These are phyloP conservation scores for Pyxicephalus adspersus DNA, from an alignment of 2,113 vertebrate genomes.

Conservation along the genomic window DNA sequence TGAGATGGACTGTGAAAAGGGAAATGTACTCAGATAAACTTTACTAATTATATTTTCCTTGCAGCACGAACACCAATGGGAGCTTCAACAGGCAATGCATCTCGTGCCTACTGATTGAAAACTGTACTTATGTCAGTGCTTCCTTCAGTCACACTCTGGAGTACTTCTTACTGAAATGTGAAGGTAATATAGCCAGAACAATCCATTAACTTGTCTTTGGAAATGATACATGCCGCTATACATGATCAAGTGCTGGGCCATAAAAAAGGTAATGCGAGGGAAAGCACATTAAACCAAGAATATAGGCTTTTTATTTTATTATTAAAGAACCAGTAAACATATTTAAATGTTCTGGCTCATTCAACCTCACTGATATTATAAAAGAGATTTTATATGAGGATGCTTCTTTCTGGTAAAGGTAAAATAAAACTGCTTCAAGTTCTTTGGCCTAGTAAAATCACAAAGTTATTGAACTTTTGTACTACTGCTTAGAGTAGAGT, in stretches of 20 bases:
- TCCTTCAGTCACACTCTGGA: slow-evolving; percentile 85
- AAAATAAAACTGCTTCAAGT: too few relatives aligned
- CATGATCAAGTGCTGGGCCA: neutral
- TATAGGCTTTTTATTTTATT: neutral
- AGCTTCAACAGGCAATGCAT: slow-evolving; percentile 91
- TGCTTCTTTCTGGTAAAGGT: too few relatives aligned
- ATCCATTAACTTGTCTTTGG: slow-evolving; percentile 11
- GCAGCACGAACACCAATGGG: slow-evolving; percentile 87
- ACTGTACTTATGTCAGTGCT: slow-evolving; percentile 86
- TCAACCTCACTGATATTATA: too few relatives aligned
- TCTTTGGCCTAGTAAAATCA: too few relatives aligned
- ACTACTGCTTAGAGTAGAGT: too few relatives aligned
- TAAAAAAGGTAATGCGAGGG: neutral
- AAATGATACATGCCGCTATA: neutral
- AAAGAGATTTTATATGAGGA: too few relatives aligned
- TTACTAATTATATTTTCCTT: slow-evolving; percentile 56
- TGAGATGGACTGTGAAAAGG: neutral
- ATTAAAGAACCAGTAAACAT: neutral
- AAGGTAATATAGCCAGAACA: slow-evolving; percentile 76
- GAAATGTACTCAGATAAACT: neutral
- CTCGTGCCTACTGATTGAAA: slow-evolving; percentile 84
- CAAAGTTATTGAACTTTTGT: too few relatives aligned
- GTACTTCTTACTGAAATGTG: slow-evolving; percentile 87
- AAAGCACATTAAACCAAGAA: neutral
- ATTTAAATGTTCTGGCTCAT: too few relatives aligned